Evolutionary conservation across 2,888 invertebrate genomes (phyloP), one percentile per base, ranked within the genome.

Genomic region (Alsophila aescularia): DNA sequence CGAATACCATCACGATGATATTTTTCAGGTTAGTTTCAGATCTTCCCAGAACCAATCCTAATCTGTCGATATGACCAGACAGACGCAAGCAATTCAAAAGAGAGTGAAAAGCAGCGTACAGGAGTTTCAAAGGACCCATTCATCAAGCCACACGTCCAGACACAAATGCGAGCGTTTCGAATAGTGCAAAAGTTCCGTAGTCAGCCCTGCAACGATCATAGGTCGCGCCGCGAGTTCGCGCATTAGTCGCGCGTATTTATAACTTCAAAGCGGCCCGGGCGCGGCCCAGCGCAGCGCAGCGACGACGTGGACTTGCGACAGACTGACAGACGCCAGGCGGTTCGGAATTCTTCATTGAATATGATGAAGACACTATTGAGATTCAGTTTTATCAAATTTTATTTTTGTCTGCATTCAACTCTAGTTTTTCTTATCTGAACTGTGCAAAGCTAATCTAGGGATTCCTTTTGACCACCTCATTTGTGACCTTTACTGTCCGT

Each of bases 221-320:
- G 55, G 50, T 50, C 21, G 45, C 39, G 50, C 45, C 21, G 45
- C 39, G 40, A 51, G 55, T 50, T 40, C 36, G 35, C 18, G 13
- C 50, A 47, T 51, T 50, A 56, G 44, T 27, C 40, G 34, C 31
- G 47, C 32, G 15, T 58, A 58, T 58, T 58, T 58, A 52, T 58
- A 52, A 52, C 58, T 49, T 58, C 52, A 58, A 58, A 58, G 49
- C 52, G 9, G 27, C 32, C 4, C 24, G 34, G n/a, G 35, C 12
- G 13, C 37, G 24, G 35, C 5, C 24, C 15, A 2, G 27, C 49
- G 13, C 42, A 21, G 48, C 37, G 43, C 27, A 32, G 39, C 36
- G 0, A 18, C 24, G 35, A 10, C 16, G 7, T 10, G 16, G 41
- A 16, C 41, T 15, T 31, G 32, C 13, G 34, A 24, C 39, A 54